Conservation (phyloP, 2,113 vertebrate genomes). For the Lasiurus borealis region DNA sequence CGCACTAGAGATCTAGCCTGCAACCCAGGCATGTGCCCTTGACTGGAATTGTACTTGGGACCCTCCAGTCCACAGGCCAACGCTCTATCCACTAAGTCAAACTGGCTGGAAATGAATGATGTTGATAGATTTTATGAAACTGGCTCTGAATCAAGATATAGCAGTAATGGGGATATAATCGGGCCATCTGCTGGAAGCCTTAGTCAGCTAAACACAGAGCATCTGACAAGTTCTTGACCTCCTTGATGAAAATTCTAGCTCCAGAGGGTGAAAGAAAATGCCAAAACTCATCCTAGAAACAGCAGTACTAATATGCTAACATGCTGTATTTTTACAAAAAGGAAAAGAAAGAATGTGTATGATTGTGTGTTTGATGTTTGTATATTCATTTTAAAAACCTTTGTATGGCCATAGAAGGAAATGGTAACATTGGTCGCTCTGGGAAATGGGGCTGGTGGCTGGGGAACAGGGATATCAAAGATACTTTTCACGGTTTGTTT, state of each 20-base stretch:
- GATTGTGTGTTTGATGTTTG: background rate
- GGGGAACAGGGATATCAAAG: background rate
- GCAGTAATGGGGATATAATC: constrained; percentile 1
- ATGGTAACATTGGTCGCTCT: background rate
- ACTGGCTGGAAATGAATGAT: background rate
- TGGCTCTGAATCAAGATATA: constrained; percentile 42
- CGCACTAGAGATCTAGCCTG: no score
- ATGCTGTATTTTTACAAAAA: constrained; percentile 24
- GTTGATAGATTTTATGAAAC: background rate
- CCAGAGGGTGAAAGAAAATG: background rate
- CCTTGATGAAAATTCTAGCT: constrained; percentile 27
- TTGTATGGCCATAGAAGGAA: background rate
- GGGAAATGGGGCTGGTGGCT: background rate
- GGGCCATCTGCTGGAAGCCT: constrained; percentile 29
- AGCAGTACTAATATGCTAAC: background rate
- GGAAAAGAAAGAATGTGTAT: background rate
- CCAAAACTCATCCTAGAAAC: background rate
- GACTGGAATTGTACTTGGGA: no score
- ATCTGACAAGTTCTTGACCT: constrained; percentile 51
- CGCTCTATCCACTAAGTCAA: no score
- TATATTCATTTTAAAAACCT: background rate
- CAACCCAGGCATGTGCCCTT: no score
- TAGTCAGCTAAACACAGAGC: background rate
- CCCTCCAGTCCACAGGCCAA: no score
- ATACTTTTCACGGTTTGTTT: background rate